Evolutionary conservation across 2,888 invertebrate species (phyloP).

Genomic region (Formica aserva): DNA sequence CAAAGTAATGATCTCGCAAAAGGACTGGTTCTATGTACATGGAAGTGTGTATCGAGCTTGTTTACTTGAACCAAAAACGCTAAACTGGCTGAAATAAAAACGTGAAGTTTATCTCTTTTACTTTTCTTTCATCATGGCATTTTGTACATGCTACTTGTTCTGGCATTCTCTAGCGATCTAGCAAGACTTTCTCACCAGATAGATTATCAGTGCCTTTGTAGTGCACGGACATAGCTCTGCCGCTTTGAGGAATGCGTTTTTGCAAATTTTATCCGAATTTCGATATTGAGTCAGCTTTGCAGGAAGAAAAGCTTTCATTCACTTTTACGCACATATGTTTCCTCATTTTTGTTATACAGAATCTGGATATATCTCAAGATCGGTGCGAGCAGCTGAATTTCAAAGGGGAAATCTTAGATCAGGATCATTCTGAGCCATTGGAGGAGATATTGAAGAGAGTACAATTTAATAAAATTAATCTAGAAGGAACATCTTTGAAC

Average conservation of each 20-base stretch:
- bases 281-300: background rate
- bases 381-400: conserved; percentile 89
- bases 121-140: conserved; percentile 1
- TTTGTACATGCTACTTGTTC: conserved; percentile 13
- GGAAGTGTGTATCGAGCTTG: conserved; percentile 24
- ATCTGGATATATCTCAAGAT: conserved; percentile 84
- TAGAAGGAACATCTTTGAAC: conserved; percentile 90
- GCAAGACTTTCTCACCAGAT: conserved; percentile 15
- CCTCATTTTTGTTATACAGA: conserved; percentile 75
- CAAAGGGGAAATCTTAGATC: conserved; percentile 88
- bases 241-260: conserved; percentile 25
- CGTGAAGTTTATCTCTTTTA: conserved; percentile 15
- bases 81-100: conserved; percentile 14
- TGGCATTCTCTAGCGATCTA: background rate
- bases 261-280: conserved; percentile 23
- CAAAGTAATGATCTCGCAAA: conserved; percentile 10
- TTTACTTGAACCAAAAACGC: conserved; percentile 16
- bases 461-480: conserved; percentile 90
- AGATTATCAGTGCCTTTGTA: conserved; percentile 1
- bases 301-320: background rate
- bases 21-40: conserved; percentile 6
- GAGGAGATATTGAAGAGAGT: conserved; percentile 94
- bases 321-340: conserved; percentile 2
- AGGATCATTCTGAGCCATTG: conserved; percentile 92
- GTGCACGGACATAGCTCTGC: conserved; percentile 14